Conservation (phyloP, 1,140 invertebrate species). For the Chelonus insularis region DNA sequence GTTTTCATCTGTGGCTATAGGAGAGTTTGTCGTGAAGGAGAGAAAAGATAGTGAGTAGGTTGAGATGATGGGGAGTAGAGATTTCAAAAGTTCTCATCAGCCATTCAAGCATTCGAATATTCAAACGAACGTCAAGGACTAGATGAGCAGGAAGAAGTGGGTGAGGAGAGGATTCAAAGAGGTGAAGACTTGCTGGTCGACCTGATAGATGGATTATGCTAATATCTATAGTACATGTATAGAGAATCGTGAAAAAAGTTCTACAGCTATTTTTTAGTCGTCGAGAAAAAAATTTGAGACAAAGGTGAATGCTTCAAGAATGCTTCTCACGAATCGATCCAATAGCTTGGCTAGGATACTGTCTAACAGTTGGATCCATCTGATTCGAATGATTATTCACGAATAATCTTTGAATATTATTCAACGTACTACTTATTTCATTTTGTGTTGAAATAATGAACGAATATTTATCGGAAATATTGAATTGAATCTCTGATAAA, state of each 20-base stretch:
- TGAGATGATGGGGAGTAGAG: not conserved
- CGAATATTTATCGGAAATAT: no score
- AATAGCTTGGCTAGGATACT: not conserved
- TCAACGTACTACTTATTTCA: not conserved
- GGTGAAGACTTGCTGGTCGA: slow-evolving; percentile 10
- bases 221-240: not conserved
- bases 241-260: not conserved
- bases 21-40: not conserved
- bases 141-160: slow-evolving; percentile 7
- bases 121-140: slow-evolving; percentile 7
- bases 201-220: slow-evolving; percentile 17
- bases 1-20: not conserved
- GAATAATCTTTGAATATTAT: slow-evolving; percentile 3
- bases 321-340: not conserved
- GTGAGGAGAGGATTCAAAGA: slow-evolving; percentile 8
- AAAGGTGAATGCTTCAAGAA: not conserved
- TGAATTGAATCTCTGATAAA: no score
- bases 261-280: not conserved
- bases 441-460: no score
- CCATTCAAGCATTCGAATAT: slow-evolving; percentile 17
- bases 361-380: not conserved
- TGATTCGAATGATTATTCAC: slow-evolving; percentile 5
- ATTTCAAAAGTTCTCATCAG: slow-evolving; percentile 21
- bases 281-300: not conserved
- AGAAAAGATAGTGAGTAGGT: slow-evolving; percentile 2